These are phyloP conservation scores for Callaeas wilsoni DNA, from an alignment of 2,113 vertebrate species.

Conservation along the genomic window DNA sequence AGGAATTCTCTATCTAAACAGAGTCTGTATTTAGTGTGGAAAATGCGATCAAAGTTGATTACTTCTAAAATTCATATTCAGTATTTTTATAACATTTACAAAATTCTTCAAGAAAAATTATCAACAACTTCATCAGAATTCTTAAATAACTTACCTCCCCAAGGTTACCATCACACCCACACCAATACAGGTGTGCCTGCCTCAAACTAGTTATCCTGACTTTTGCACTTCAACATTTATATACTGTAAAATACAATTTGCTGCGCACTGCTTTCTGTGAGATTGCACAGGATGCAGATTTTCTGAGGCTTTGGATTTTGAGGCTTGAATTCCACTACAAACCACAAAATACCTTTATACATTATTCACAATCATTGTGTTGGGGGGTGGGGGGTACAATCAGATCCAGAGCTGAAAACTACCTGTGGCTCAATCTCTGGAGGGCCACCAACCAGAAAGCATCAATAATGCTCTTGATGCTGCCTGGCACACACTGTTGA, in stretches of 20 bases:
- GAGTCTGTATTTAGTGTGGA: background rate
- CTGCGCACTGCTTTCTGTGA: background rate
- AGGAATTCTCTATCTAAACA: background rate
- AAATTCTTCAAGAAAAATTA: background rate
- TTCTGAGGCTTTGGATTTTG: background rate
- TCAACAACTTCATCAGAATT: background rate
- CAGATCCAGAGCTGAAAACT: background rate
- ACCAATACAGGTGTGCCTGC: background rate
- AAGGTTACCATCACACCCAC: accelerated
- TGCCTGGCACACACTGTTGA: background rate
- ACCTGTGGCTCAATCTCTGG: background rate
- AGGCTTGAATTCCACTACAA: background rate
- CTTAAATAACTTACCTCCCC: background rate
- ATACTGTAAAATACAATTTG: background rate
- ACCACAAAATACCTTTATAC: background rate
- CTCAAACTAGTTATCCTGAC: background rate
- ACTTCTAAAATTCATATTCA: background rate
- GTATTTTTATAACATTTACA: background rate
- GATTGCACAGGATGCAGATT: background rate
- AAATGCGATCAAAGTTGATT: background rate
- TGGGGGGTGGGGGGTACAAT: background rate
- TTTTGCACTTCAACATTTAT: background rate
- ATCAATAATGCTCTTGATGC: background rate
- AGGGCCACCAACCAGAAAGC: background rate
- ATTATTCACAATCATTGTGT: background rate